Base-by-base conservation (phyloP, 1,140 invertebrate species). In the Hylaeus anthracinus region DNA sequence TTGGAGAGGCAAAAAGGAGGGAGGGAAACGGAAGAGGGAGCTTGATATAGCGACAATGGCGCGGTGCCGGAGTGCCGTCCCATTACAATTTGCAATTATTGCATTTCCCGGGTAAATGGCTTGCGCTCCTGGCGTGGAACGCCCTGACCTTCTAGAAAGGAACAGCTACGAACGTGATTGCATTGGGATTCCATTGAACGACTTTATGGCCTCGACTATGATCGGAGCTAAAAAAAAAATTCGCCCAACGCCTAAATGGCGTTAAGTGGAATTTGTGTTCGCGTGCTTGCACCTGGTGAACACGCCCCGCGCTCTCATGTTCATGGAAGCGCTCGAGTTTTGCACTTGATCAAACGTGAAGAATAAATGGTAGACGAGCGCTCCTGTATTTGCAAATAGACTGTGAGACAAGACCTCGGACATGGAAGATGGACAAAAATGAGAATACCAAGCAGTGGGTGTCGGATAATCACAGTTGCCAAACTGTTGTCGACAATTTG, bases 21-120 rank as follows among this genome's bases (percentile, higher is more conserved):
- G 69, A 64, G 58, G 45, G 26, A 72, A 84, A 56, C 69, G 69
- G 60, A 64, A 66, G 65, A 45, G 48, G 72, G 41, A 71, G 56
- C 81, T 84, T 86, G 88, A 90, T 87, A 87, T 70, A 86, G 83
- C 86, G 88, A 88, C 91, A 91, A 92, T 91, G 89, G 90, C 86
- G 79, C 84, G 85, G 80, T 84, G 72, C 85, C 88, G 86, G 87
- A 88, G 80, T 83, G 85, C 86, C 76, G 82, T 83, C 81, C 92
- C 88, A 90, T 92, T 92, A 92, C 91, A 88, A 92, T 92, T 92
- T 89, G 90, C 91, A 92, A 92, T 93, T 92, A 93, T 90, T 90
- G 91, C 90, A 89, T 92, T 91, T 91, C 88, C 86, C 80, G 85
- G 51, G 84, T 88, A 92, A 93, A 92, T 92, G 88, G 88, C 90